phyloP scores from a whole-genome alignment of 1,140 invertebrate genomes.

The Zaprionus davidi region DNA sequence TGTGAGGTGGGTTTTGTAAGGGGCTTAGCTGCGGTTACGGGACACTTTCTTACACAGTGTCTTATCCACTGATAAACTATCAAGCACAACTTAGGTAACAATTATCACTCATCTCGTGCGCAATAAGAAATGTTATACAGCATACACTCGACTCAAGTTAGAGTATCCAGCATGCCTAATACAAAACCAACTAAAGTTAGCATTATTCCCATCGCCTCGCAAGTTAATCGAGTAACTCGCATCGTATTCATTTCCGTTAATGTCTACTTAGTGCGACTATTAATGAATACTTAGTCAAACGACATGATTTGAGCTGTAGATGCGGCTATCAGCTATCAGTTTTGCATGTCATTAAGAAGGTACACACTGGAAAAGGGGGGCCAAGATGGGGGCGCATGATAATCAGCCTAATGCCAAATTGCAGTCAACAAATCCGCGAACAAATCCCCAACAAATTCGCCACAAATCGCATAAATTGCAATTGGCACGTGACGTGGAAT shows the following conservation, averaged over 20 bases:
- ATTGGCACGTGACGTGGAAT: slow-evolving; percentile 31
- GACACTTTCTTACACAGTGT: background rate
- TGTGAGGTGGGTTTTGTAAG: slow-evolving; percentile 4
- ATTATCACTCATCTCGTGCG: background rate
- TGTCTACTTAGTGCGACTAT: slow-evolving; percentile 12
- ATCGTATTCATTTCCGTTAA: slow-evolving; percentile 22
- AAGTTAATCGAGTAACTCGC: background rate
- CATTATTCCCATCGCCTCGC: background rate
- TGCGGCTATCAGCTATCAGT: background rate
- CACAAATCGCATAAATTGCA: slow-evolving; percentile 20
- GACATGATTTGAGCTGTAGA: slow-evolving; percentile 7
- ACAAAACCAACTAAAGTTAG: background rate
- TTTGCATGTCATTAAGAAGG: slow-evolving; percentile 31
- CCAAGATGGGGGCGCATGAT: background rate
- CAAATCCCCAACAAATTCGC: slow-evolving; percentile 24
- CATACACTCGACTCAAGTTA: background rate
- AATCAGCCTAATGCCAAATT: slow-evolving; percentile 26
- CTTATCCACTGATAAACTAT: background rate
- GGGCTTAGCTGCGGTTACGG: background rate
- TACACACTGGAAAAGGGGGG: background rate
- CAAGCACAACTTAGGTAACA: background rate
- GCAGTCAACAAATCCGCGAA: slow-evolving; percentile 2
- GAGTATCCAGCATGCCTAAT: background rate
- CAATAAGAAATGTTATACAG: background rate
- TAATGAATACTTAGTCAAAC: slow-evolving; percentile 13